Conservation (phyloP, 2,888 invertebrate species). For the Geotrupes spiniger region DNA sequence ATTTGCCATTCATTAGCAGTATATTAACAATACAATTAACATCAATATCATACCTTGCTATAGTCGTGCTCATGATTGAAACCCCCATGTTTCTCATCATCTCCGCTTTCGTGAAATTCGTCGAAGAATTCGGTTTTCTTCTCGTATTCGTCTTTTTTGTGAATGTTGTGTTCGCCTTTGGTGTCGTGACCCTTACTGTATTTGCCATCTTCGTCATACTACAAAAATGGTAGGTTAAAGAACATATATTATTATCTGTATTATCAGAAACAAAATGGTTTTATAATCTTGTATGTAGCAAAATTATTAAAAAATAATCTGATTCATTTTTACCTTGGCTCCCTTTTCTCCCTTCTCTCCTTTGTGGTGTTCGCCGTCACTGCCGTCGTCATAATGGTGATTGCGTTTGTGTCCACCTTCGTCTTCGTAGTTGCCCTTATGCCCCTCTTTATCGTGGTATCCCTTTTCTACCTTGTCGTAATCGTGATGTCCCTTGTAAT, state of each 20-base stretch:
- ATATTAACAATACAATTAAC: background rate
- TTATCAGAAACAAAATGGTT: background rate
- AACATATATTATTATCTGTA: background rate
- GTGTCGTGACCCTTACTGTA: constrained; percentile 79
- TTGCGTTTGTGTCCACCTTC: constrained; percentile 60
- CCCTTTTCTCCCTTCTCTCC: constrained; percentile 69
- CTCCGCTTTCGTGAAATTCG: constrained; percentile 78
- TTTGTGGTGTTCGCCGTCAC: constrained; percentile 64
- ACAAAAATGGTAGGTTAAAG: constrained; percentile 15
- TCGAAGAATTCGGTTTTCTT: constrained; percentile 86
- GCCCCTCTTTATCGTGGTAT: constrained; percentile 65
- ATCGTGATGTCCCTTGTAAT: constrained; percentile 64
- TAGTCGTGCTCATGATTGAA: constrained; percentile 77
- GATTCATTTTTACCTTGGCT: constrained; percentile 24
- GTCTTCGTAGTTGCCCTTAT: constrained; percentile 63
- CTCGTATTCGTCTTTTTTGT: constrained; percentile 82
- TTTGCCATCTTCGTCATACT: constrained; percentile 39
- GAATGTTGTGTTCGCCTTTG: constrained; percentile 81
- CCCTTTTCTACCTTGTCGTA: constrained; percentile 64
- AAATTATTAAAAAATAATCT: background rate
- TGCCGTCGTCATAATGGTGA: constrained; percentile 62
- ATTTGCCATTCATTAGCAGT: no score
- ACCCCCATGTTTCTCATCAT: constrained; percentile 78
- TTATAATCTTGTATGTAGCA: no score
- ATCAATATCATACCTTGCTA: constrained; percentile 22